Evolutionary conservation across 1,140 invertebrate genomes (phyloP), one percentile per base, ranked within the genome.

Genomic region (Drosophila varians): DNA sequence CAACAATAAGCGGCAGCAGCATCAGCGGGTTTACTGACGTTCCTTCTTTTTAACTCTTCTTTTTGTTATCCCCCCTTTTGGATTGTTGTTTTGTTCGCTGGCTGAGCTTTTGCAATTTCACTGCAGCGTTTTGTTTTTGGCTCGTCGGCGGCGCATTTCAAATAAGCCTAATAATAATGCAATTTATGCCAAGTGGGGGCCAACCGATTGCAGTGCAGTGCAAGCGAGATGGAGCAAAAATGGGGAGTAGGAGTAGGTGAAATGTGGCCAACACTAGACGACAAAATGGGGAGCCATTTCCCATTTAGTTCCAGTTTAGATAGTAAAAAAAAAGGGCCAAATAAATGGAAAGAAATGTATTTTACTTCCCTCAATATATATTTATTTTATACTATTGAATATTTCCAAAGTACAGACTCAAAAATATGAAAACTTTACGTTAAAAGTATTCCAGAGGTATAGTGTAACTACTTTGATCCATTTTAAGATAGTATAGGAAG

Each of bases 121-220:
- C 76, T 84, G 79, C 80, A 68, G 61, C 72, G 64, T 51, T 72
- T 84, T 52, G 71, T 47, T 64, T 49, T 52, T 76, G 55, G 36
- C 48, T 52, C 54, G 45, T 78, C 68, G 77, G 68, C 79, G 78
- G 79, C 80, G 79, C 80, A 84, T 84, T 80, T 84, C 80, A 84
- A 84, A 84, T 84, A 80, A 86, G 80, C 72, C 80, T 84, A 84
- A 84, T 87, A 84, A 87, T 84, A 84, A 86, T 84, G 80, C 80
- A 84, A 84, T 84, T 84, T 84, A 84, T 86, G 80, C 76, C 60
- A 75, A 75, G 77, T 69, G 58, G 72, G 52, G 74, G 62, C 71
- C 73, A 73, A 65, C 72, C 74, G 21, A 57, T 31, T 28, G 36
- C 26, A 47, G 38, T 18, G 38, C 16, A 18, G 18, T 19, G 54